Evolutionary conservation across 2,888 invertebrate species (phyloP).

Genomic region (Ectobius pallidus): DNA sequence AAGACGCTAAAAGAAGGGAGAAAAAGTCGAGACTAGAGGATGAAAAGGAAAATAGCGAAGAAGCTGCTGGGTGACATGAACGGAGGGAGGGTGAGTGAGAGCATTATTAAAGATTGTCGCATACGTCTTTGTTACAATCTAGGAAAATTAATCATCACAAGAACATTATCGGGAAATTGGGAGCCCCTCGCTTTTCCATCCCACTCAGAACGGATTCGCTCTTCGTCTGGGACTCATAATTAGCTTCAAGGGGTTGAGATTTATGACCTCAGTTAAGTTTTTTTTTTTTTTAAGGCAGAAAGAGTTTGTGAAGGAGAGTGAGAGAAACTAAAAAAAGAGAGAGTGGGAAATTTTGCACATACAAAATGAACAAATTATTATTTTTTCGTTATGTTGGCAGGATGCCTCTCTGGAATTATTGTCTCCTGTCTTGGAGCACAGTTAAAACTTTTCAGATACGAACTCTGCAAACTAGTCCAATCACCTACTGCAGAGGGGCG

Average conservation of each 20-base stretch:
- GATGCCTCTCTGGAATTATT: conserved; percentile 19
- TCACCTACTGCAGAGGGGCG: no score
- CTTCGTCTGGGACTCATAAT: conserved; percentile 43
- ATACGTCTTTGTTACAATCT: conserved; percentile 42
- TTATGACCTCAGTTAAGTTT: conserved; percentile 40
- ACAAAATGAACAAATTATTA: conserved; percentile 30
- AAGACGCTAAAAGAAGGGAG: no score
- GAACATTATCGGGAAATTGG: conserved; percentile 41
- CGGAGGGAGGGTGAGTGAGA: conserved; percentile 26
- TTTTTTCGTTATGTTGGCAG: conserved; percentile 27
- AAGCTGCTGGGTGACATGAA: conserved; percentile 13
- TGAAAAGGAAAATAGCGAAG: conserved; percentile 24
- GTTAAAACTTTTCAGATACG: not conserved
- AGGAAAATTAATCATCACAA: conserved; percentile 40
- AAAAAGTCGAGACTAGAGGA: conserved; percentile 29
- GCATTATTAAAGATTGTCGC: conserved; percentile 42
- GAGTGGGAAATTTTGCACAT: conserved; percentile 7
- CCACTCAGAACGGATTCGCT: conserved; percentile 35
- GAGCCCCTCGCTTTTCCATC: conserved; percentile 12
- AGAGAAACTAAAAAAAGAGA: conserved; percentile 1
- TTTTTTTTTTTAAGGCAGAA: not conserved
- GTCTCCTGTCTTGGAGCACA: not conserved
- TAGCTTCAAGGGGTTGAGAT: conserved; percentile 39
- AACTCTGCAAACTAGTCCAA: no score
- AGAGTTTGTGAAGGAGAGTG: not conserved